These are phyloP conservation scores for Eustalomyia histrio DNA, from an alignment of 2,888 invertebrate genomes.

Conservation along the genomic window DNA sequence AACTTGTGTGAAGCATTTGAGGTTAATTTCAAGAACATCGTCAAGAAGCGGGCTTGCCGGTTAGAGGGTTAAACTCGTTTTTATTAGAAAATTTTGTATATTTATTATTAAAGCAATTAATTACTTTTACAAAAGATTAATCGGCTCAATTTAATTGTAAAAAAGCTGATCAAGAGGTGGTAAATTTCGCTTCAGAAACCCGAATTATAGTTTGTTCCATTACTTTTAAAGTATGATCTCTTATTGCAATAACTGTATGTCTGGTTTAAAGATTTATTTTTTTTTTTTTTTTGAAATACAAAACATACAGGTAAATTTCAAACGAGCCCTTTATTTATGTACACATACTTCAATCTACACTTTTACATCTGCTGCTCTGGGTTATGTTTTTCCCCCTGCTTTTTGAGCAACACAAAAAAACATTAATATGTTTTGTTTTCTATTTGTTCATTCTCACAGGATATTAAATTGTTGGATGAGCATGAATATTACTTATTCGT, in stretches of 20 bases:
- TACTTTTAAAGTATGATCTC: too few species aligned
- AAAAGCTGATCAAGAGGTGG: too few species aligned
- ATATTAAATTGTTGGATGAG: conserved; percentile 52
- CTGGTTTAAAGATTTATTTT: conserved; percentile 34
- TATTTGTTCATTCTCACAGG: conserved; percentile 45
- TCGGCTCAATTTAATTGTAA: too few species aligned
- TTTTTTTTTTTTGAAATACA: background rate
- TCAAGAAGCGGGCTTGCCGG: too few species aligned
- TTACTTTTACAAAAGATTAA: too few species aligned
- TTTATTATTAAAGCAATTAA: too few species aligned
- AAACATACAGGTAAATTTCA: conserved; percentile 46
- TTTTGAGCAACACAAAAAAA: conserved; percentile 18
- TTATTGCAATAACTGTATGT: background rate
- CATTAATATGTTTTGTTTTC: conserved; percentile 44
- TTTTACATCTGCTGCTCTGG: conserved; percentile 37
- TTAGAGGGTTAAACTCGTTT: too few species aligned
- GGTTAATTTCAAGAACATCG: too few species aligned
- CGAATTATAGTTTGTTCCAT: too few species aligned
- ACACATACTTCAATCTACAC: conserved; percentile 13
- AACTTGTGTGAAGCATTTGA: too few species aligned
- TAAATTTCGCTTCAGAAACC: too few species aligned
- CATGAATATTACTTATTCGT: conserved; percentile 14
- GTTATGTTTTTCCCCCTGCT: conserved; percentile 30
- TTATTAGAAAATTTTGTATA: too few species aligned
- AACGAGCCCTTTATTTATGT: conserved; percentile 18